These are phyloP conservation scores for Andrena praecox DNA, from an alignment of 2,888 invertebrate genomes.

Conservation along the genomic window DNA sequence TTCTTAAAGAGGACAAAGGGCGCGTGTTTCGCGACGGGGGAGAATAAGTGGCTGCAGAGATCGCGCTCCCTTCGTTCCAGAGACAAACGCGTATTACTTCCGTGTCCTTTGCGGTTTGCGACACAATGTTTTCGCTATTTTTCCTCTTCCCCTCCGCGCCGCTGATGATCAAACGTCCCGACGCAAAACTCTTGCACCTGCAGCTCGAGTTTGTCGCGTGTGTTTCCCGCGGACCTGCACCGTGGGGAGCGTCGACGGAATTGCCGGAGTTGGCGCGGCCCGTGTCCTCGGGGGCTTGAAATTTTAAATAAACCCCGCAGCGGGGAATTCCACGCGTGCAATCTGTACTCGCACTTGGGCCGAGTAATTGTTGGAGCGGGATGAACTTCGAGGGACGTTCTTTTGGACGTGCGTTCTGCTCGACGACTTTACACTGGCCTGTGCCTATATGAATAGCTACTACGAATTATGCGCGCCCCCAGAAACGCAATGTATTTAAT, in stretches of 20 bases:
- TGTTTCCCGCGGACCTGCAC: constrained; percentile 9
- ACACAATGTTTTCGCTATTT: constrained; percentile 25
- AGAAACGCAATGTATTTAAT: no score
- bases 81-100: constrained; percentile 44
- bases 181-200: background rate
- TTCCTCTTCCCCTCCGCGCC: background rate
- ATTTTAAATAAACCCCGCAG: constrained; percentile 28
- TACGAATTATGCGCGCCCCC: no score
- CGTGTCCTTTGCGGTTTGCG: constrained; percentile 36
- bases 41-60: background rate
- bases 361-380: constrained; percentile 14
- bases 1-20: background rate
- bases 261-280: constrained; percentile 7
- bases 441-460: no score
- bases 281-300: constrained; percentile 6
- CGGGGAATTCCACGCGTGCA: background rate
- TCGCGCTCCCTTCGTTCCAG: background rate
- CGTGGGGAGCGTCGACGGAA: constrained; percentile 15
- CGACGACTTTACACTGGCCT: background rate
- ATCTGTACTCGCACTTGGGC: background rate
- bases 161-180: constrained; percentile 38
- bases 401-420: background rate
- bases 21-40: background rate
- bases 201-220: constrained; percentile 12
- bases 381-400: constrained; percentile 6